These are phyloP conservation scores for Eulemur rufifrons DNA, from an alignment of 2,113 vertebrate genomes.

Conservation along the genomic window DNA sequence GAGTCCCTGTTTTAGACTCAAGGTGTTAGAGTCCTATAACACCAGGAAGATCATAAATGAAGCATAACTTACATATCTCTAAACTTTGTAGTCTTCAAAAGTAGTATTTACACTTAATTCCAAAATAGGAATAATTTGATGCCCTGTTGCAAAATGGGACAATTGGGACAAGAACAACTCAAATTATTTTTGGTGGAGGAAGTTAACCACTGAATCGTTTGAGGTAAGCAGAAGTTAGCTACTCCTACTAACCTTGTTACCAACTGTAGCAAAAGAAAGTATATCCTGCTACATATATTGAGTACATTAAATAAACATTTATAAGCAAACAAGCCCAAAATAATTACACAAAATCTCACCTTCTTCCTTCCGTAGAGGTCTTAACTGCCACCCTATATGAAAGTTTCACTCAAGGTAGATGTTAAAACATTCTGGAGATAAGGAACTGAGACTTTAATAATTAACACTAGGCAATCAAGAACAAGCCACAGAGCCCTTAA, in stretches of 20 bases:
- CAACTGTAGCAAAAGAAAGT: neutral
- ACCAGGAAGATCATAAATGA: neutral
- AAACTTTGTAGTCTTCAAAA: neutral
- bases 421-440: neutral
- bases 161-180: neutral
- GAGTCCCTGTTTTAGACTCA: neutral
- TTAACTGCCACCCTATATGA: neutral
- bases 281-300: neutral
- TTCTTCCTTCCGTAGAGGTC: neutral
- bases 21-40: neutral
- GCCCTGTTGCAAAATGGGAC: neutral
- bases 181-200: conserved; percentile 5
- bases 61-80: neutral
- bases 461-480: neutral
- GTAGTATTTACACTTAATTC: neutral
- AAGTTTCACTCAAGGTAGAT: neutral
- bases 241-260: neutral
- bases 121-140: neutral
- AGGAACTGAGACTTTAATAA: neutral
- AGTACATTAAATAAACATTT: neutral
- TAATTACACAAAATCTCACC: neutral
- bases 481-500: neutral
- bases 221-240: neutral
- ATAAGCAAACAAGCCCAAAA: neutral
- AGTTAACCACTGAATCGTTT: neutral